Evolutionary conservation across 2,888 invertebrate genomes (phyloP), one percentile per base, ranked within the genome.

Genomic region (Ectemnius cavifrons): DNA sequence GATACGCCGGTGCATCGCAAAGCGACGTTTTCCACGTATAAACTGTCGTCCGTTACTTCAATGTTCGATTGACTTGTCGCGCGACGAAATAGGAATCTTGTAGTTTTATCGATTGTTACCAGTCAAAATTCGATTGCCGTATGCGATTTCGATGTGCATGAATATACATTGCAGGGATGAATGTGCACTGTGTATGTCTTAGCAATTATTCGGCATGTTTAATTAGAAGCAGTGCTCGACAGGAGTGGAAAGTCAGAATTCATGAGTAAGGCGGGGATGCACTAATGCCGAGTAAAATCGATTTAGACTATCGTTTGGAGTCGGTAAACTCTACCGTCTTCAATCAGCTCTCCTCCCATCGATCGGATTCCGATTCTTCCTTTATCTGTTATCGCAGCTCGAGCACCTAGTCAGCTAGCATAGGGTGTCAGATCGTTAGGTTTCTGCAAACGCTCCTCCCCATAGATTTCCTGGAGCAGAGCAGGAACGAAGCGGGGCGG

Each of bases 281-380:
- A 37, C 37, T 37, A 37, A 37, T 37, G 37, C 37, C 8, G 8
- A 8, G 59, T 56, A 56, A 20, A 63, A 46, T 58, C 62, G 69
- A 59, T 66, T 71, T 63, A 57, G 63, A 63, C 72, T 47, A 66
- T 71, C 59, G 58, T 16, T 47, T 57, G 59, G 52, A 69, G 63
- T 63, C 59, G 67, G 61, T 28, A 4, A 16, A 63, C 59, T 52
- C 57, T 23, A 57, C 4, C 8, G 63, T 68, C 67, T 77, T 68
- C 77, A 63, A 77, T 68, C 71, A 76, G 57, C 52, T 52, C 57
- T 16, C 28, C 52, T 57, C 28, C 71, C 63, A 71, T 75, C 72
- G 68, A 76, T 72, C 77, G 14, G 52, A 16, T 46, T 46, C 18
- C 76, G 23, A 18, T 23, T 68, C 66, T 52, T 20, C 45, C 63